Conservation (phyloP, 35 echinoderm and acorn worm species). For the Apostichopus californicus region DNA sequence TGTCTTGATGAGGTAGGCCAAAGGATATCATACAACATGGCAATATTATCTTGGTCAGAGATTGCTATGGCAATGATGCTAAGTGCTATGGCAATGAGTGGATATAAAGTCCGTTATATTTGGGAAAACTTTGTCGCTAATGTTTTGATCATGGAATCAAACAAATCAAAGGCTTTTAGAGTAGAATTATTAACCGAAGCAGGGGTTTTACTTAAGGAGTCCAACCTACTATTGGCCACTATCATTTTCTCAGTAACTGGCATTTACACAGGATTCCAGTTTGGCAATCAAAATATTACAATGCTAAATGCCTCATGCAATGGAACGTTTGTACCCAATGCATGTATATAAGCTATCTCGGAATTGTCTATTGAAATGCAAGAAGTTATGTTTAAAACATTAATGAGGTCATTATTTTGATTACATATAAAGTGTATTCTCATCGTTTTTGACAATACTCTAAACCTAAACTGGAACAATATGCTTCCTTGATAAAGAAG, state of each 20-base stretch:
- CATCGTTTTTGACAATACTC: no score
- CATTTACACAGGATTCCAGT: background rate
- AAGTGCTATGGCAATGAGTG: background rate
- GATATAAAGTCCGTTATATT: constrained; percentile 1
- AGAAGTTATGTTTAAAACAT: no score
- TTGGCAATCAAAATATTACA: background rate
- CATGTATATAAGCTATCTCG: background rate
- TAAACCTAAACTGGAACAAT: no score
- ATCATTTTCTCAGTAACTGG: background rate
- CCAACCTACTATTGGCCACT: background rate
- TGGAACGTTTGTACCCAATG: background rate
- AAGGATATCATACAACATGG: background rate
- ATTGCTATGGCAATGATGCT: background rate
- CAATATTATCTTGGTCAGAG: background rate
- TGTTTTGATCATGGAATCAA: background rate
- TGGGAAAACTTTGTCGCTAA: background rate
- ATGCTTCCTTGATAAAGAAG: no score
- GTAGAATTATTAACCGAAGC: background rate
- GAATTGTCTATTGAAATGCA: no score
- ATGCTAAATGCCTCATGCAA: background rate
- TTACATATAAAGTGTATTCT: no score
- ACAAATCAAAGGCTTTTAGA: background rate
- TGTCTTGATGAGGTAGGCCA: background rate
- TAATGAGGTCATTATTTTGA: no score
- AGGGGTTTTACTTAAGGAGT: background rate